These are phyloP conservation scores for Xanthia icteritia DNA, from an alignment of 2,888 invertebrate genomes.

Conservation along the genomic window DNA sequence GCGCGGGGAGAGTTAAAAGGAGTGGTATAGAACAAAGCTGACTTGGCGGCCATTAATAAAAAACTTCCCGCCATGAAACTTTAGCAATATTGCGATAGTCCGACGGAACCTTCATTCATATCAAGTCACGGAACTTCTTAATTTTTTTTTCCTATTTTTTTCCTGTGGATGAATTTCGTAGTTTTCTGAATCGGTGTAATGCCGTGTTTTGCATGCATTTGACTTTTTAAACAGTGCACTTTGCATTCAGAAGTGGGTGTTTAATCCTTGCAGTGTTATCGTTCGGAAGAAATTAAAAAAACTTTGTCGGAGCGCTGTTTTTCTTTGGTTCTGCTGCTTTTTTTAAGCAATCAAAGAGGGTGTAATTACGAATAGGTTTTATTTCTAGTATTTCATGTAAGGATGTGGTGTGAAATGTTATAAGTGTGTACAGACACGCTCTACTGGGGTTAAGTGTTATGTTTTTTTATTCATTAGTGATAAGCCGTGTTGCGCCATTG, in stretches of 20 bases:
- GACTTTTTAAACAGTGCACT: slow-evolving; percentile 61
- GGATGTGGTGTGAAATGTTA: slow-evolving; percentile 10
- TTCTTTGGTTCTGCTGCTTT: slow-evolving; percentile 30
- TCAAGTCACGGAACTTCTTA: slow-evolving; percentile 71
- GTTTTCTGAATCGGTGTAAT: slow-evolving; percentile 56
- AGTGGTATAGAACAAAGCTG: slow-evolving; percentile 78
- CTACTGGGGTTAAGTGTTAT: background rate
- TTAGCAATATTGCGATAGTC: slow-evolving; percentile 86
- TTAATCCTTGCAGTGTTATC: slow-evolving; percentile 58
- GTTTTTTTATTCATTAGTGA: no score
- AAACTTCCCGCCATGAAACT: slow-evolving; percentile 82
- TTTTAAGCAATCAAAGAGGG: slow-evolving; percentile 26
- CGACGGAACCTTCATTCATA: slow-evolving; percentile 76
- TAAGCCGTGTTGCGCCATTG: no score
- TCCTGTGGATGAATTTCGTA: slow-evolving; percentile 46
- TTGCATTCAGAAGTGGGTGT: slow-evolving; percentile 60
- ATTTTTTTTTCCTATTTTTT: slow-evolving; percentile 57
- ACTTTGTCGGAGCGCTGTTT: slow-evolving; percentile 19
- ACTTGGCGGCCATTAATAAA: slow-evolving; percentile 80
- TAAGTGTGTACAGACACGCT: background rate
- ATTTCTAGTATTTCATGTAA: slow-evolving; percentile 28
- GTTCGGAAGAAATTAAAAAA: slow-evolving; percentile 54
- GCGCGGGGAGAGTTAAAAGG: slow-evolving; percentile 73
- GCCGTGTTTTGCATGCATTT: slow-evolving; percentile 65
- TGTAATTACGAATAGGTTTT: slow-evolving; percentile 56